phyloP scores from a whole-genome alignment of 2,888 invertebrate genomes.

The Mythimna lalbum region DNA sequence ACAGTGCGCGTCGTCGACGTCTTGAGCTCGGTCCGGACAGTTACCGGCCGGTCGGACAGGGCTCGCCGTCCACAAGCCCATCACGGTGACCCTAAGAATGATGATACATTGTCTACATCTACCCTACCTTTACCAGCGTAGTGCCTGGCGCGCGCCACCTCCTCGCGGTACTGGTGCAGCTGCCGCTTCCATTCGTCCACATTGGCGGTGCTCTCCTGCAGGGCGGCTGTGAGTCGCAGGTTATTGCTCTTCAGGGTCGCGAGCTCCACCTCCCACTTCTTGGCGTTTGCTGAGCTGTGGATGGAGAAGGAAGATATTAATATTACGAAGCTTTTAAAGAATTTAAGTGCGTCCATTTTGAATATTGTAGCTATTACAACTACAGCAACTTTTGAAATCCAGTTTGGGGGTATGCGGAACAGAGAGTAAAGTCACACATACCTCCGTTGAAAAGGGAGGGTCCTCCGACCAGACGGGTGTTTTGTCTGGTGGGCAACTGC shows the following conservation, averaged over 20 bases:
- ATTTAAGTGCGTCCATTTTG: not conserved
- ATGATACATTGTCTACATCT: slow-evolving; percentile 16
- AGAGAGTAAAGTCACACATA: too few species aligned
- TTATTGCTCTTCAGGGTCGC: slow-evolving; percentile 99
- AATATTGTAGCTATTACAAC: not conserved
- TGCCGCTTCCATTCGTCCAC: slow-evolving; percentile 99
- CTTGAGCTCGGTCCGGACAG: too few species aligned
- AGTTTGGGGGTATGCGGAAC: too few species aligned
- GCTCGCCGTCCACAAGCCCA: too few species aligned
- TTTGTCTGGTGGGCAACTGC: too few species aligned
- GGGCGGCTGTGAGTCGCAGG: slow-evolving; percentile 97
- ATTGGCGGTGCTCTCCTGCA: slow-evolving; percentile 98
- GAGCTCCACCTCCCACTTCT: slow-evolving; percentile 99
- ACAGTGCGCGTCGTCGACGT: too few species aligned
- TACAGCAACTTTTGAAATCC: too few species aligned
- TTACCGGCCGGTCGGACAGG: too few species aligned
- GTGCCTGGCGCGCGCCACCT: slow-evolving; percentile 95
- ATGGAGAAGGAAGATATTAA: slow-evolving; percentile 4
- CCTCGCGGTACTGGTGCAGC: slow-evolving; percentile 97
- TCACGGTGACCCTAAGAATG: too few species aligned
- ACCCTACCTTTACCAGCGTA: slow-evolving; percentile 84
- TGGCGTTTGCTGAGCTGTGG: slow-evolving; percentile 98
- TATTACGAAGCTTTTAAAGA: not conserved
- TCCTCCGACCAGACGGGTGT: too few species aligned
- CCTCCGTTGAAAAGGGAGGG: too few species aligned